Evolutionary conservation across 1,140 invertebrate genomes (phyloP).

Genomic region (Zaprionus taronus): DNA sequence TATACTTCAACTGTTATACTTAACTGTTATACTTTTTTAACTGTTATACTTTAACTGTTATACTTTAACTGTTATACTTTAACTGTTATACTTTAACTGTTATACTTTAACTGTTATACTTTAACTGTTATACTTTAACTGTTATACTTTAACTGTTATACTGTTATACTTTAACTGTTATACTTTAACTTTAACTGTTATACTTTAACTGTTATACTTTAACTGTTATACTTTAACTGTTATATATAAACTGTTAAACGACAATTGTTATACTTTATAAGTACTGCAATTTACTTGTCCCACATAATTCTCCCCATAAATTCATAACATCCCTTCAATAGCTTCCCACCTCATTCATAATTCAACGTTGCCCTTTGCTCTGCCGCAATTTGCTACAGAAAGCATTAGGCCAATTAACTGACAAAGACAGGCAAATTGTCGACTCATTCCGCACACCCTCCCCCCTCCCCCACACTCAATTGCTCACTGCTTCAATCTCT

Average conservation of each 20-base stretch:
- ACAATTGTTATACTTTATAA: neutral
- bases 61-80: neutral
- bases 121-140: neutral
- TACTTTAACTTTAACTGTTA: no score
- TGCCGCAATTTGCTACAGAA: slow-evolving; percentile 22
- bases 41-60: neutral
- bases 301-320: neutral
- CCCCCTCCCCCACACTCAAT: neutral
- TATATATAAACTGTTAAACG: neutral
- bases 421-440: slow-evolving; percentile 61
- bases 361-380: neutral
- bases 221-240: neutral
- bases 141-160: neutral
- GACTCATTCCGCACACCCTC: slow-evolving; percentile 1
- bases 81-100: neutral
- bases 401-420: slow-evolving; percentile 71
- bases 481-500: slow-evolving; percentile 3
- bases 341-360: slow-evolving; percentile 17
- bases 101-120: neutral
- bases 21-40: neutral
- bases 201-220: neutral
- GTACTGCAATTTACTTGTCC: neutral
- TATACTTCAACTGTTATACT: neutral
- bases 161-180: neutral
- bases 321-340: neutral